Evolutionary conservation across 2,797 vertebrate genomes (phyloP), one percentile per base, ranked within the genome.

Genomic region (Megaceryle alcyon): DNA sequence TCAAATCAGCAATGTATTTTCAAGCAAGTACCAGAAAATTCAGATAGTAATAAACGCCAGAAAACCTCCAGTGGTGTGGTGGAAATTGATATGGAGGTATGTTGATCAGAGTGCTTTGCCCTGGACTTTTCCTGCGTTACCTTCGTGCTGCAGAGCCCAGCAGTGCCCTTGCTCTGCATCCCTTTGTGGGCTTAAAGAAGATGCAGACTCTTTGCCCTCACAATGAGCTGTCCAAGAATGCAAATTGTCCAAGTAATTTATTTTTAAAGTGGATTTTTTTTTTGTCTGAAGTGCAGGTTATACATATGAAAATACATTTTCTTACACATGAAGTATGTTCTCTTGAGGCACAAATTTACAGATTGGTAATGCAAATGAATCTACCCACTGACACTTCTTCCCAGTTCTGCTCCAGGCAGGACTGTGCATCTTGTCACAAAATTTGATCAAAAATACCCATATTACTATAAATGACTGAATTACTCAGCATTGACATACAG

Each of bases 271-370:
- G 41, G 14, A 15, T 41, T 41, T 33, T 97, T 44, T 87, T 82
- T 91, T 92, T 85, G 23, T 60, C 69, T 91, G 53, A 68, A 91
- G 48, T 72, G 22, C 79, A 94, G 76, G 31, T 87, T 92, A 89
- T 64, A 43, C 53, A 48, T 2, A 0, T 37, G 65, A 87, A 94
- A 83, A 73, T 57, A 82, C 79, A 35, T 35, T 59, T 59, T 23
- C 33, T 35, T 35, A 59, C 56, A 25, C 22, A 23, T 59, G 14
- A 35, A 80, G 31, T 17, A 16, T 71, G 60, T 87, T 85, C 84
- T 84, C 14, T 51, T 51, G 0, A 90, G 87, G 76, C 44, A 83
- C 61, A 57, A 3, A 70, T 78, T 57, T 81, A 68, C 69, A 92
- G 31, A 69, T 63, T 4, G 17, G 68, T 89, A 63, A 70, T 86